A percentile compares a stretch with the other conserved stretches of the same genome.
These are phyloP conservation scores for Onychorhynchus coronatus DNA, from an alignment of 2,113 vertebrate species.

Conservation along the genomic window DNA sequence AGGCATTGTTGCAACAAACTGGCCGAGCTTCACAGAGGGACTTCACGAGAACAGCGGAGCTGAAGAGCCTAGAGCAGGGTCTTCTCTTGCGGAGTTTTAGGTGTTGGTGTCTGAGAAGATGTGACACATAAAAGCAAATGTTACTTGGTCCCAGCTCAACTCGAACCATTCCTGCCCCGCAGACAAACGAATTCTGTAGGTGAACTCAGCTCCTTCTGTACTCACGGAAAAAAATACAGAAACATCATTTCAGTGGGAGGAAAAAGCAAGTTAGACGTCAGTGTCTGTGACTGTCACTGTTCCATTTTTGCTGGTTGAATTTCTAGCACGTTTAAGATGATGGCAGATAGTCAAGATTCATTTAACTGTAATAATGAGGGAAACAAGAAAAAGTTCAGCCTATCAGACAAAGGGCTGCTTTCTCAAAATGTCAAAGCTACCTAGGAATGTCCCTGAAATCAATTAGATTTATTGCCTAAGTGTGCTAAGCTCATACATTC, in stretches of 20 bases:
- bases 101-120: neutral
- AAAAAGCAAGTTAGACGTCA: neutral
- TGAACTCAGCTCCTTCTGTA: neutral
- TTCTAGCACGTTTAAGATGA: neutral
- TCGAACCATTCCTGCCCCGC: neutral
- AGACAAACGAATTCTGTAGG: neutral
- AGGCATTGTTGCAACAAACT: neutral
- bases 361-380: neutral
- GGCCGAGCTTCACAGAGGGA: neutral
- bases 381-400: neutral
- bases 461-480: conserved; percentile 3
- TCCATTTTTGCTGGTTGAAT: neutral
- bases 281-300: neutral
- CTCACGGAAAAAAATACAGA: neutral
- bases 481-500: neutral
- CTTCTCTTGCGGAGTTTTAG: neutral
- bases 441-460: neutral
- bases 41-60: neutral
- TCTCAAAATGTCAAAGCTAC: conserved; percentile 10
- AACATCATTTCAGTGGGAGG: neutral
- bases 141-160: neutral
- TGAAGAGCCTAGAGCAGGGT: neutral
- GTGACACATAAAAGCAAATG: neutral
- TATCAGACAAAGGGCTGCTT: neutral
- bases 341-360: neutral